These are phyloP conservation scores for Montipora foliosa DNA, from an alignment of 64 coral and sea anemone genomes.

Conservation along the genomic window DNA sequence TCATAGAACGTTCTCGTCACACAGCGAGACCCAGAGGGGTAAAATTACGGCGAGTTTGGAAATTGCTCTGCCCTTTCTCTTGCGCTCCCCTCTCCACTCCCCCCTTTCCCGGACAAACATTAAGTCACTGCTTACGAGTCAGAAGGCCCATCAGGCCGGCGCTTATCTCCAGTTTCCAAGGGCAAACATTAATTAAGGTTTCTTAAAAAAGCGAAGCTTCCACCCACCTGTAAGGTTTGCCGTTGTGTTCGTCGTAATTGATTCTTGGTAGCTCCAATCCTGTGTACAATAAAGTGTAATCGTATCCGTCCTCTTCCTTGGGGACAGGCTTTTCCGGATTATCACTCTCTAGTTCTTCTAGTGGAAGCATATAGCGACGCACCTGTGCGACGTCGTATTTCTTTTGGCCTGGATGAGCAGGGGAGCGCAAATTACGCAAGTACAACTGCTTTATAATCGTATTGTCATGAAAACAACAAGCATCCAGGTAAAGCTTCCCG, in stretches of 20 bases:
- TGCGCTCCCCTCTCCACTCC: too few species aligned
- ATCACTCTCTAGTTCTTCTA: conserved; percentile 39
- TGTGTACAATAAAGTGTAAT: conserved; percentile 46
- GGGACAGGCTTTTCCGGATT: neutral
- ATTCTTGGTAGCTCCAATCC: conserved; percentile 82
- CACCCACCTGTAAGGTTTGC: conserved; percentile 58
- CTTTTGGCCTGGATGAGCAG: neutral
- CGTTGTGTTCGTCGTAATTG: conserved; percentile 80
- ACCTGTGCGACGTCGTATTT: neutral
- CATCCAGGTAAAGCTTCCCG: conserved; percentile 67
- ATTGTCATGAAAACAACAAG: conserved; percentile 78
- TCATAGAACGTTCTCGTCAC: too few species aligned
- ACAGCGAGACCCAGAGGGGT: too few species aligned
- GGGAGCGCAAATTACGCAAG: conserved; percentile 59
- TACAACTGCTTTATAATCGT: conserved; percentile 64
- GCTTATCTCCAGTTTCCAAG: too few species aligned
- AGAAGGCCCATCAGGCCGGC: too few species aligned
- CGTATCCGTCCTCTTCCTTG: neutral
- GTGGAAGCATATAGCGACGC: conserved; percentile 77
- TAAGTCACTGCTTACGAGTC: too few species aligned
- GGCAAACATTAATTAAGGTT: too few species aligned
- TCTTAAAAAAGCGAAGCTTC: neutral
- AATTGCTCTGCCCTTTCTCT: too few species aligned
- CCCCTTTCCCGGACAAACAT: too few species aligned
- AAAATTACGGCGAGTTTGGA: too few species aligned